These are phyloP conservation scores for Muscicapa striata DNA, from an alignment of 2,797 vertebrate genomes.

Conservation along the genomic window DNA sequence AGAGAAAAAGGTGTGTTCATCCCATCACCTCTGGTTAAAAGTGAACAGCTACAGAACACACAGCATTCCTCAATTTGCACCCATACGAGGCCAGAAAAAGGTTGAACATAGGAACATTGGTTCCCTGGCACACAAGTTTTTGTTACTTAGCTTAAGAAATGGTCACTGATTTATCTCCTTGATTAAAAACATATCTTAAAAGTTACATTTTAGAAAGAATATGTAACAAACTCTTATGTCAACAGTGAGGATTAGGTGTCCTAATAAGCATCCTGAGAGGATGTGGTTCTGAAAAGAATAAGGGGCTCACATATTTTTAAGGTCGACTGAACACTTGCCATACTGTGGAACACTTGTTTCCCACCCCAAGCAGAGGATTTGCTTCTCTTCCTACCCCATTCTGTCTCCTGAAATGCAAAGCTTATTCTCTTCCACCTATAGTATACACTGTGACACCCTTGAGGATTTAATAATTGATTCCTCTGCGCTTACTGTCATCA, in stretches of 20 bases:
- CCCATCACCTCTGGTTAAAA: background rate
- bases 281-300: background rate
- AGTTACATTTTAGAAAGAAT: background rate
- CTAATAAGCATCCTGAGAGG: background rate
- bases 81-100: background rate
- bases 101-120: background rate
- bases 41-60: background rate
- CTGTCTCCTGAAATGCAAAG: background rate
- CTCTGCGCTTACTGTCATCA: background rate
- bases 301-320: background rate
- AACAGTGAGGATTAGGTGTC: background rate
- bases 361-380: background rate
- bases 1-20: background rate
- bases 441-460: background rate
- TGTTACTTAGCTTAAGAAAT: background rate
- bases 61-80: background rate
- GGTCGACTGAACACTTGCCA: background rate
- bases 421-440: background rate
- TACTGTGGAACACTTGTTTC: background rate
- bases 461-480: constrained; percentile 4
- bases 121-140: background rate
- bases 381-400: background rate
- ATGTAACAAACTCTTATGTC: background rate
- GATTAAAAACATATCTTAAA: background rate
- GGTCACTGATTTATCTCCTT: background rate